phyloP scores from a whole-genome alignment of 2,888 invertebrate genomes.

The Eumacrocentrus americanus region DNA sequence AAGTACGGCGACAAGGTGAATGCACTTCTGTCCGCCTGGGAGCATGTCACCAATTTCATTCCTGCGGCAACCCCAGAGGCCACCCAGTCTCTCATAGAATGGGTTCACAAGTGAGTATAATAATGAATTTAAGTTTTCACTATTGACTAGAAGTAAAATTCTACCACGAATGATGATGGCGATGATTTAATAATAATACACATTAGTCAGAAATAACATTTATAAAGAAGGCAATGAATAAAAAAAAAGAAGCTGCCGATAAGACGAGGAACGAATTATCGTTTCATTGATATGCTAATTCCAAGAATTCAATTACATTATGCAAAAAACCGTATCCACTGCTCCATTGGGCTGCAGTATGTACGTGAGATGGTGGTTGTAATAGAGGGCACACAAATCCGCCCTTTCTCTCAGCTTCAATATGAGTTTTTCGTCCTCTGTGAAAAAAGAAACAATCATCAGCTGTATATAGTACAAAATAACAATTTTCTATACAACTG shows the following conservation, averaged over 20 bases:
- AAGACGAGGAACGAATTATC: constrained; percentile 33
- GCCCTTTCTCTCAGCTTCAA: not conserved
- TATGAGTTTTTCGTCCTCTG: not conserved
- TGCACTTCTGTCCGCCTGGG: constrained; percentile 62
- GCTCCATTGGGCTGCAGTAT: constrained; percentile 14
- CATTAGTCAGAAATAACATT: not conserved
- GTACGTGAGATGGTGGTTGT: not conserved
- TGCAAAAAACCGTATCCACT: constrained; percentile 33
- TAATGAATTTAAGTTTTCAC: not conserved
- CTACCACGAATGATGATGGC: too few species aligned
- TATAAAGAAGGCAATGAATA: not conserved
- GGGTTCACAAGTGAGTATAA: constrained; percentile 59
- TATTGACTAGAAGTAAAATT: not conserved
- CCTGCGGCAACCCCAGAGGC: constrained; percentile 57
- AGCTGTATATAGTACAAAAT: too few species aligned
- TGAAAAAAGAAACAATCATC: too few species aligned
- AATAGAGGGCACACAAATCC: constrained; percentile 12
- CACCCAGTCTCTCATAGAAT: constrained; percentile 60
- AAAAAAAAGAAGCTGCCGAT: constrained; percentile 12
- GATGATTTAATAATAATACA: too few species aligned
- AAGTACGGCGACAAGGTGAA: constrained; percentile 63
- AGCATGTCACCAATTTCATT: constrained; percentile 61
- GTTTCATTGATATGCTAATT: constrained; percentile 37
- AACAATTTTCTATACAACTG: not conserved
- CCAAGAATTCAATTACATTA: constrained; percentile 35